These are phyloP conservation scores for Thalpophila matura DNA, from an alignment of 2,888 invertebrate species.

Conservation along the genomic window DNA sequence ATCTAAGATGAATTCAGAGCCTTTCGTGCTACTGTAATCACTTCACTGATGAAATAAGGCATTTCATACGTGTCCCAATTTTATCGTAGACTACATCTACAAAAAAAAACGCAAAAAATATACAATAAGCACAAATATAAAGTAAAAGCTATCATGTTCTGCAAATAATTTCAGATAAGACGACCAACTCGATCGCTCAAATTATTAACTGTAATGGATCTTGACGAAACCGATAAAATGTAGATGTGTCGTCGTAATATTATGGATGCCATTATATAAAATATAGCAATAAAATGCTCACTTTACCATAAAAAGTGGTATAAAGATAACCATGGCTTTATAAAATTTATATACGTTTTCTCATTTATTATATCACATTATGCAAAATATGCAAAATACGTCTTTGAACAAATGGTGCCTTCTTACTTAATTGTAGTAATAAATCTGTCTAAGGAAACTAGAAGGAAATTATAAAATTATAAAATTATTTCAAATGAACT, in stretches of 20 bases:
- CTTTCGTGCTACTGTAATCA: no score
- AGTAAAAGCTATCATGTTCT: background rate
- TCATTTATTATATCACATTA: constrained; percentile 8
- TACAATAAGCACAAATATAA: background rate
- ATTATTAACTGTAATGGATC: constrained; percentile 8
- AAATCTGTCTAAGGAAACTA: background rate
- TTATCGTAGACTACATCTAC: no score
- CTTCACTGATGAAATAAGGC: no score
- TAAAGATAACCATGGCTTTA: constrained; percentile 19
- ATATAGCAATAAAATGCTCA: constrained; percentile 29
- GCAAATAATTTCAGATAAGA: background rate
- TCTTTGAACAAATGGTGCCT: background rate
- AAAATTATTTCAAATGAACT: no score
- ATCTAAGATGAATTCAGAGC: no score
- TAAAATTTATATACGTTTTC: constrained; percentile 1
- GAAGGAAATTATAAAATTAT: no score
- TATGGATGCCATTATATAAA: constrained; percentile 17
- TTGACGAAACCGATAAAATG: constrained; percentile 21
- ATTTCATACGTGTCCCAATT: no score
- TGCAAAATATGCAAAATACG: background rate
- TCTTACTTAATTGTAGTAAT: background rate
- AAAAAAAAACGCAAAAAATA: background rate
- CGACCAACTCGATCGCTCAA: constrained; percentile 2
- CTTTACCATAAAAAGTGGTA: constrained; percentile 3
- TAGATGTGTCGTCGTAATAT: background rate